Base-by-base conservation (phyloP, 2,797 vertebrate genomes). In the Alectoris magna region DNA sequence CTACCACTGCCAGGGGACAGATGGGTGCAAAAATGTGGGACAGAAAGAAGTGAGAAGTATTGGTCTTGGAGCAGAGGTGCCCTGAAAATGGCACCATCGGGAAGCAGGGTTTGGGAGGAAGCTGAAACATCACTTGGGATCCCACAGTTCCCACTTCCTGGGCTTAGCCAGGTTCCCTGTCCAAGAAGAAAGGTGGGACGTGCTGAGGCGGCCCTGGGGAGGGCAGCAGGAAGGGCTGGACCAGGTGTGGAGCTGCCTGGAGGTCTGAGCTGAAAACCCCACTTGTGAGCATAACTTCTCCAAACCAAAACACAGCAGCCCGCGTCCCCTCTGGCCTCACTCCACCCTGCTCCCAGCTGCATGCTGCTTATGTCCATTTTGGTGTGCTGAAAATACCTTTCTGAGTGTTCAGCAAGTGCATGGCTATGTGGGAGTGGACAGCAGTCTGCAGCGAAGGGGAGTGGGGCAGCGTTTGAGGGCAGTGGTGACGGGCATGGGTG, bases 21-120 rank as follows among this genome's bases (percentile, higher is more conserved):
- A 6, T 6, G 9, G 7, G 12, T 36, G 4, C 31, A 53, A 68
- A 70, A 34, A 17, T 39, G 0, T 0, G 12, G 6, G 9, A 2
- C 34, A 72, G 64, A 73, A 92, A 76, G 29, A 74, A 34, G 41
- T 66, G 21, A 48, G 44, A 56, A 71, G 5, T 24, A 44, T 11
- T 34, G 18, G 11, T 26, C 23, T 38, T 34, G 18, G 16, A 49
- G 49, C 15, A 71, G 39, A 71, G 2, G 58, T 7, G 16, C 14
- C 27, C 43, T 31, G 38, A 66, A 59, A 53, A 9, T 2, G 0
- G 27, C 29, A 48, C 58, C 44, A 60, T 44, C 29, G 27, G 12
- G 58, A 12, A 48, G 16, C 49, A n/a, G 21, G 16, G 22, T 19
- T 4, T 38, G 4, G 11, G 17, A 15, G 6, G 3, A 63, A 74